A percentile compares a stretch with the other conserved stretches of the same genome.
Evolutionary conservation across 2,797 vertebrate genomes (phyloP).

Genomic region (Emydoidea blandingii): DNA sequence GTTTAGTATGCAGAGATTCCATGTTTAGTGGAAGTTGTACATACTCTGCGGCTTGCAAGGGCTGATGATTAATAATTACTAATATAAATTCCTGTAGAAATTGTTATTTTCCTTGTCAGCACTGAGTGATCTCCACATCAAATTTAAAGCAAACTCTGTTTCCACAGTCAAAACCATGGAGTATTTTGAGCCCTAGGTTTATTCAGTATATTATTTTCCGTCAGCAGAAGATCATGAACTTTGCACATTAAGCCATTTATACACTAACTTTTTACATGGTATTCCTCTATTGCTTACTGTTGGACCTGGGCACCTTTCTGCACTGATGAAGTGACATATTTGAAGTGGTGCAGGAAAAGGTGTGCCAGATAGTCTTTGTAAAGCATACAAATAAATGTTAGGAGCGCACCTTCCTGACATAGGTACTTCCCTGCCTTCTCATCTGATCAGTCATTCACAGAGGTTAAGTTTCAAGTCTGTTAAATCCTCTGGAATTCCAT

Average conservation of each 20-base stretch:
- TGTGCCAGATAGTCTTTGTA: neutral
- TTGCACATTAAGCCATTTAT: neutral
- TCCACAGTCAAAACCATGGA: neutral
- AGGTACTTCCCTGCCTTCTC: conserved; percentile 2
- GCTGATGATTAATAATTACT: neutral
- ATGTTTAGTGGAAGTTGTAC: neutral
- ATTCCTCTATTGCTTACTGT: neutral
- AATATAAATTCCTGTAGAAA: neutral
- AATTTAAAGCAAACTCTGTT: neutral
- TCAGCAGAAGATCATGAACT: neutral
- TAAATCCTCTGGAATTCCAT: neutral
- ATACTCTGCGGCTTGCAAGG: neutral
- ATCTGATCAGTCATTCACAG: neutral
- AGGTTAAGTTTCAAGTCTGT: neutral
- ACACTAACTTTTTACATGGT: accelerated
- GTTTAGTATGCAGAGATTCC: neutral
- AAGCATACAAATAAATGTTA: neutral
- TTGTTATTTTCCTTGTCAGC: neutral
- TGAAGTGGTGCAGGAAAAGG: neutral
- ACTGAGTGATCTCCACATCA: neutral
- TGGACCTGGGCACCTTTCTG: neutral
- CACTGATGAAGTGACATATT: neutral
- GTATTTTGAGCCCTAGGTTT: neutral
- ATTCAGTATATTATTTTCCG: neutral
- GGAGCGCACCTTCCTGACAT: neutral